These are phyloP conservation scores for Greenwoodochromis staneri DNA, from an alignment of 2,113 vertebrate species.

Conservation along the genomic window DNA sequence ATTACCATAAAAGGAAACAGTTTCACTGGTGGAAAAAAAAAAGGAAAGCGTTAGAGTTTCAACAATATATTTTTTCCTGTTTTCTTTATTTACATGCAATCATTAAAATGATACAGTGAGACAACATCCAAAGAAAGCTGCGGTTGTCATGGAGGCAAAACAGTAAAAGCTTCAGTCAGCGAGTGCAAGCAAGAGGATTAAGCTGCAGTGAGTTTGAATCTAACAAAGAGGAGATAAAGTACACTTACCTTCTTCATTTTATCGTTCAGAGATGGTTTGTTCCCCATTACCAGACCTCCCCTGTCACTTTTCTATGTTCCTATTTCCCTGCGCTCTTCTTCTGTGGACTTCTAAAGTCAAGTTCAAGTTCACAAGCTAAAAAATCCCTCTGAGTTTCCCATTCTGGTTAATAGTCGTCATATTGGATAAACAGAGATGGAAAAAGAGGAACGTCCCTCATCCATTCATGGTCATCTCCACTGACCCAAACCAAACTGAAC, in stretches of 20 bases:
- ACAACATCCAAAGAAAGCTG: background rate
- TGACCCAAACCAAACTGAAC: background rate
- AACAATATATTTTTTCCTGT: background rate
- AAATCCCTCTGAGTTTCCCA: background rate
- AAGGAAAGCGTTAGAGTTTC: background rate
- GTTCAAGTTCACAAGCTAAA: background rate
- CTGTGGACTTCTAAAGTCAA: background rate
- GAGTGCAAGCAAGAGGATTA: background rate
- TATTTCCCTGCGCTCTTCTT: background rate
- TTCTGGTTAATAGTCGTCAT: background rate
- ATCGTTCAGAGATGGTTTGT: slow-evolving; percentile 60
- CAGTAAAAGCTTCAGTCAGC: background rate
- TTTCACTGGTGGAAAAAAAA: background rate
- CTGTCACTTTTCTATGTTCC: background rate
- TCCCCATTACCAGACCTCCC: slow-evolving; percentile 57
- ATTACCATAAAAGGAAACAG: background rate
- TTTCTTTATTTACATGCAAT: background rate
- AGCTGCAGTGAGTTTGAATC: background rate
- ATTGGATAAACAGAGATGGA: background rate
- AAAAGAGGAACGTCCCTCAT: background rate
- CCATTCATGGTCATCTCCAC: background rate
- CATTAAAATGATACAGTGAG: background rate
- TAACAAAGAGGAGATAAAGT: background rate
- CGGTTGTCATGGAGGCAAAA: background rate
- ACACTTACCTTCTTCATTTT: slow-evolving; percentile 66